phyloP scores from a whole-genome alignment of 2,113 vertebrate species.

The Oophaga pumilio region DNA sequence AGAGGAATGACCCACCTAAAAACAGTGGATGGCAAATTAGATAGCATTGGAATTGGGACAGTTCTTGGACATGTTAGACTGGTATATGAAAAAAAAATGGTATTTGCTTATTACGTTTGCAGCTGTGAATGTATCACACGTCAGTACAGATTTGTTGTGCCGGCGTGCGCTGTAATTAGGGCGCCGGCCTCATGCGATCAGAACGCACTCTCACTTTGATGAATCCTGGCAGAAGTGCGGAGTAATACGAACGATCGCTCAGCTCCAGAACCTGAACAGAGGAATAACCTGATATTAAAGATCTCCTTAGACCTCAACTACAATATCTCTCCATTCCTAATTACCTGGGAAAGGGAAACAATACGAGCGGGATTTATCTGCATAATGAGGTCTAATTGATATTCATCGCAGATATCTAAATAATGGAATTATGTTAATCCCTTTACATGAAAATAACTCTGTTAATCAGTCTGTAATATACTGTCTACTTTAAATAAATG shows the following conservation, averaged over 20 bases:
- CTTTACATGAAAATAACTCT: constrained; percentile 58
- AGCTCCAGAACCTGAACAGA: neutral
- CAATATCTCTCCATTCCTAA: constrained; percentile 7
- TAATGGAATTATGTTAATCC: constrained; percentile 65
- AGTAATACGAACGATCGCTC: constrained; percentile 21
- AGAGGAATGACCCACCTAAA: no score
- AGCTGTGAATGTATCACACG: no score
- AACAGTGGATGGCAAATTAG: no score
- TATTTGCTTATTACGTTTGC: no score
- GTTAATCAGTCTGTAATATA: constrained; percentile 62
- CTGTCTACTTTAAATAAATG: constrained; percentile 51
- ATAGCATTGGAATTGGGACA: no score
- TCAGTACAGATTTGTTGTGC: neutral
- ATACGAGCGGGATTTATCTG: constrained; percentile 60
- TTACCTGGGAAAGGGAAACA: constrained; percentile 62
- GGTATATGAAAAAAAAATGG: no score
- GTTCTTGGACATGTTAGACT: no score
- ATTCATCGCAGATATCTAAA: constrained; percentile 63
- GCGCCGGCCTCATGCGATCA: neutral
- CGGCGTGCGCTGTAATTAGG: neutral
- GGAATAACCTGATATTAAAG: neutral
- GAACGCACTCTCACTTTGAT: constrained; percentile 9
- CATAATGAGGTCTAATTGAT: constrained; percentile 58
- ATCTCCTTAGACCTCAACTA: constrained; percentile 33
- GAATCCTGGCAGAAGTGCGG: constrained; percentile 6